Conservation (phyloP, 2,113 vertebrate species). For the Scomber colias region DNA sequence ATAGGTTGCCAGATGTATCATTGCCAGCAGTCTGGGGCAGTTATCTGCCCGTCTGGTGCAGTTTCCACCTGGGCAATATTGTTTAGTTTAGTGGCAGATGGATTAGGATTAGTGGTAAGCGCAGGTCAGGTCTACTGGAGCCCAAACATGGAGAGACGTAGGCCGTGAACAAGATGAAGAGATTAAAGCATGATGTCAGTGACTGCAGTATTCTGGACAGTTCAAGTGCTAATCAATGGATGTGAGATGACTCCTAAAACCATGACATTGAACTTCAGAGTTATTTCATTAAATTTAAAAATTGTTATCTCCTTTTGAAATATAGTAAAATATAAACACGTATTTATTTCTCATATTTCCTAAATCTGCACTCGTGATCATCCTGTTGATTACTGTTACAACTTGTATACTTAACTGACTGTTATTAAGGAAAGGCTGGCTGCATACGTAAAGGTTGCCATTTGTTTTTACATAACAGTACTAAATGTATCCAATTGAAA, state of each 20-base stretch:
- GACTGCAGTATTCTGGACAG: conserved; percentile 22
- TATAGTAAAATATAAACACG: neutral
- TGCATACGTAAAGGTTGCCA: neutral
- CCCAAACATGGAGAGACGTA: conserved; percentile 49
- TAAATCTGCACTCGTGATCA: neutral
- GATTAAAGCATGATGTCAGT: conserved; percentile 75
- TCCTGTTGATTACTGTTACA: neutral
- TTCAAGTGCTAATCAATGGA: conserved; percentile 40
- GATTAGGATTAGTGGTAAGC: conserved; percentile 79
- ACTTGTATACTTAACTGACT: neutral
- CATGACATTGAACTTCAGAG: neutral
- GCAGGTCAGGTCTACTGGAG: conserved; percentile 55
- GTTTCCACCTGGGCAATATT: conserved; percentile 73
- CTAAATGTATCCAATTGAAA: neutral
- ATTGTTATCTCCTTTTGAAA: too few species aligned
- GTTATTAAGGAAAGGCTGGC: neutral
- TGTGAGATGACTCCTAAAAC: conserved; percentile 31
- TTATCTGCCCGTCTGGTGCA: conserved; percentile 63
- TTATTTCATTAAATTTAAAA: too few species aligned
- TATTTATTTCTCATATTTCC: neutral
- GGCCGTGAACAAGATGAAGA: conserved; percentile 70
- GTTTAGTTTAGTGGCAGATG: conserved; percentile 69
- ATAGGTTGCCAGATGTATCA: conserved; percentile 50
- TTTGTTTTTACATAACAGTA: neutral
- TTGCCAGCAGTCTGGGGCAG: conserved; percentile 46